Conservation (phyloP, 2,797 vertebrate genomes). For the Sebastes reedi region DNA sequence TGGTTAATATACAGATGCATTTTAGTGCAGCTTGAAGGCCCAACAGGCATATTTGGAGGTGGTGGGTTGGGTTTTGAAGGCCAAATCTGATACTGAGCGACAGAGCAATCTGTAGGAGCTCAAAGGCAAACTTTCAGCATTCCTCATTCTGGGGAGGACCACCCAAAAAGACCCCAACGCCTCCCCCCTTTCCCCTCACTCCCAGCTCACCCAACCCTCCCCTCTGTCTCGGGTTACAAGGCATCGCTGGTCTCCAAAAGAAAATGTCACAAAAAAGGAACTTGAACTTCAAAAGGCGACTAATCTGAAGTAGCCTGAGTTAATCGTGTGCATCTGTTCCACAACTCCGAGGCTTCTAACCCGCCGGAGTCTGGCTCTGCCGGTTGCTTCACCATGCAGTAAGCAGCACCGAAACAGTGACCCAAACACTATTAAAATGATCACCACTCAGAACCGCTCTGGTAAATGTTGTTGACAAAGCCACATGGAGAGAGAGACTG, state of each 20-base stretch:
- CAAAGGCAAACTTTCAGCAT: conserved; percentile 68
- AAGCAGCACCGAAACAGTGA: not conserved
- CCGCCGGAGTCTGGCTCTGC: conserved; percentile 32
- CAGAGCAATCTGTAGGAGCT: conserved; percentile 63
- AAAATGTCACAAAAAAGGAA: conserved; percentile 78
- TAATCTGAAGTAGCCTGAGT: conserved; percentile 76
- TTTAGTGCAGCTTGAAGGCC: not conserved
- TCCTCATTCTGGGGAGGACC: conserved; percentile 68
- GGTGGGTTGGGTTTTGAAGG: not conserved
- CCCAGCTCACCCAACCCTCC: conserved; percentile 24
- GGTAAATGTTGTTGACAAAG: conserved; percentile 27
- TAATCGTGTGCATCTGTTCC: conserved; percentile 81
- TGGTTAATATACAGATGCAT: not conserved
- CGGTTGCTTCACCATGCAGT: conserved; percentile 26
- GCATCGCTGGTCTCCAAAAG: conserved; percentile 63
- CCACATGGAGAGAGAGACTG: conserved; percentile 23
- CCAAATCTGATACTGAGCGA: conserved; percentile 55
- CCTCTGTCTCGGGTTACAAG: conserved; percentile 68
- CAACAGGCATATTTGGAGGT: conserved; percentile 13
- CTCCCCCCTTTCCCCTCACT: not conserved
- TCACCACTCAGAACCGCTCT: conserved; percentile 9
- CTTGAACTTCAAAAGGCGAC: conserved; percentile 79
- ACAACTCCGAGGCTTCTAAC: conserved; percentile 42
- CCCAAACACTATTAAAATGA: conserved; percentile 15
- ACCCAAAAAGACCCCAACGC: conserved; percentile 72